Percentiles rank a stretch among this genome's conserved stretches.
These are phyloP conservation scores for Oophaga sylvatica DNA, from an alignment of 2,797 vertebrate species.

Conservation along the genomic window DNA sequence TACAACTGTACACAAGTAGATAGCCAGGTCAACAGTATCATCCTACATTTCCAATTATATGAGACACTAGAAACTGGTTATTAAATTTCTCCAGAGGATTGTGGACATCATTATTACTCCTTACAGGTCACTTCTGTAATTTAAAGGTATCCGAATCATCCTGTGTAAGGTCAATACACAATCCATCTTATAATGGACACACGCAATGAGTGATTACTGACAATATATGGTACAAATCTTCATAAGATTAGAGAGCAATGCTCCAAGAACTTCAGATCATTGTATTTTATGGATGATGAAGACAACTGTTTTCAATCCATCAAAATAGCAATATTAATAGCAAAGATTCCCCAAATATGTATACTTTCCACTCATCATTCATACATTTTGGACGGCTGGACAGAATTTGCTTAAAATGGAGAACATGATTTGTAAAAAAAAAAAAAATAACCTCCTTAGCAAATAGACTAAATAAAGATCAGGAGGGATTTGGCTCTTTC, in stretches of 20 bases:
- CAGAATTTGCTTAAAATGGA: too few relatives aligned
- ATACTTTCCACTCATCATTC: not conserved
- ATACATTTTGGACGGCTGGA: not conserved
- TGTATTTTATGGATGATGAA: not conserved
- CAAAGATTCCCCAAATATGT: not conserved
- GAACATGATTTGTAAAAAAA: too few relatives aligned
- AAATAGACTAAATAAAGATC: too few relatives aligned
- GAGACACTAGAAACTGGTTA: not conserved
- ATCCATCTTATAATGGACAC: not conserved
- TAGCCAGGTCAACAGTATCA: not conserved
- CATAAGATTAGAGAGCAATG: not conserved
- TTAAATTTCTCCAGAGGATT: conserved; percentile 3
- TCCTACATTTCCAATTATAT: not conserved
- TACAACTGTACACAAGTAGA: not conserved
- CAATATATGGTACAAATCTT: not conserved
- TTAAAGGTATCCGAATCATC: not conserved
- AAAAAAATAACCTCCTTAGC: too few relatives aligned
- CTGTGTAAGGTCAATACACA: not conserved
- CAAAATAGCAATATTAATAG: not conserved
- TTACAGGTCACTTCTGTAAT: not conserved
- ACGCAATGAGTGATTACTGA: not conserved
- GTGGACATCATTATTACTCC: not conserved
- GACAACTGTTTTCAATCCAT: not conserved
- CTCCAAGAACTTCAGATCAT: not conserved
- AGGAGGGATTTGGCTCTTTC: too few relatives aligned